A percentile compares a stretch with the other conserved stretches of the same genome.
Conservation (phyloP, 2,113 vertebrate species). For the Geothlypis trichas region DNA sequence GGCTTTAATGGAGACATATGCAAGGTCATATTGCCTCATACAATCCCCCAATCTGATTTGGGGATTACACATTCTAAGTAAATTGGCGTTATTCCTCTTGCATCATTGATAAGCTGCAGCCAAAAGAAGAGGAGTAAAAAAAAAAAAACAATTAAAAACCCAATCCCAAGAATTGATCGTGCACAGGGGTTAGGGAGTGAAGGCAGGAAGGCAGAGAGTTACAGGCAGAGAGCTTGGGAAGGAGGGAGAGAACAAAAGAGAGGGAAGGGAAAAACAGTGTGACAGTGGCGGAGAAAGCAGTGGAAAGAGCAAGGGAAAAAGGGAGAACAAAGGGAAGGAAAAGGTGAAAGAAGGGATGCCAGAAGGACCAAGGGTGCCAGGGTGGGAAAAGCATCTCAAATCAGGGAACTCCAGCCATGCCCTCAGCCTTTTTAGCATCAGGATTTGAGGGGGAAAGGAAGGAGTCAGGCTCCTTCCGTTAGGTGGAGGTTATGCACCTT, state of each 20-base stretch:
- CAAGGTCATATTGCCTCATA: constrained; percentile 87
- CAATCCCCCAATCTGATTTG: constrained; percentile 91
- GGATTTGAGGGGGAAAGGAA: not conserved
- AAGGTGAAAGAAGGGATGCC: not conserved
- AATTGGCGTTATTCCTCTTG: constrained; percentile 82
- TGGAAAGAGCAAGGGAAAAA: not conserved
- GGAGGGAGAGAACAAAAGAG: constrained; percentile 4
- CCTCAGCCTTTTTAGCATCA: not conserved
- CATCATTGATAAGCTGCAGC: constrained; percentile 84
- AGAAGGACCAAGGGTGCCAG: not conserved
- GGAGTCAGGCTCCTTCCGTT: not conserved
- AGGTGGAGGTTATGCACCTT: not conserved
- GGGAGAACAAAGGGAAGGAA: not conserved
- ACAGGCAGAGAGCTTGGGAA: not conserved
- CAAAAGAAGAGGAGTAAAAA: constrained; percentile 67
- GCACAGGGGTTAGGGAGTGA: not conserved
- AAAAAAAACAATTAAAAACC: constrained; percentile 55
- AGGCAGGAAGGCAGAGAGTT: not conserved
- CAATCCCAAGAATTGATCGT: constrained; percentile 8
- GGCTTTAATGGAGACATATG: constrained; percentile 79
- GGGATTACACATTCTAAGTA: constrained; percentile 88
- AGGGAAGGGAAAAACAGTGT: not conserved
- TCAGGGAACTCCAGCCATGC: not conserved
- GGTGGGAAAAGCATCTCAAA: not conserved
- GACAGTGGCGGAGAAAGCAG: not conserved